A percentile compares a stretch with the other conserved stretches of the same genome.
Conservation (phyloP, 2,113 vertebrate genomes). For the Pseudorasbora parva region DNA sequence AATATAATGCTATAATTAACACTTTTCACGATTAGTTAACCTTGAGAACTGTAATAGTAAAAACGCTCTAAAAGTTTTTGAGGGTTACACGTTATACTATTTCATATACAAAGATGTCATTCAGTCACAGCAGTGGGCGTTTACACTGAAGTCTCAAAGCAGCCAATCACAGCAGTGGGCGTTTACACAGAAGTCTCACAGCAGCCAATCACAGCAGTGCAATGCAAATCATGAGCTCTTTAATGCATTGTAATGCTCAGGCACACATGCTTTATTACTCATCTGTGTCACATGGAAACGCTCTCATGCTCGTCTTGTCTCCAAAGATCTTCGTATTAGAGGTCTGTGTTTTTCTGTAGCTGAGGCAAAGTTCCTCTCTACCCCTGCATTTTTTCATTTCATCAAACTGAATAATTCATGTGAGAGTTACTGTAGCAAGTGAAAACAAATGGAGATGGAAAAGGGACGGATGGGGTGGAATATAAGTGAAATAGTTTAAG, state of each 20-base stretch:
- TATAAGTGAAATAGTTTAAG: slow-evolving; percentile 21
- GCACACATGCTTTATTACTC: not conserved
- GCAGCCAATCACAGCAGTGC: too few species aligned
- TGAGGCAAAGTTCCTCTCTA: not conserved
- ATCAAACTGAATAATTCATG: slow-evolving; percentile 76
- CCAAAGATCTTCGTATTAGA: not conserved
- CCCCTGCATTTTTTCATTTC: slow-evolving; percentile 45
- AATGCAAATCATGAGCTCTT: too few species aligned
- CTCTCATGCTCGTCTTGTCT: not conserved
- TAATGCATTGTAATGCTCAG: not conserved
- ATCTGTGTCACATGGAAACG: not conserved
- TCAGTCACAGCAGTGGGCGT: too few species aligned
- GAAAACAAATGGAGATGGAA: slow-evolving; percentile 35
- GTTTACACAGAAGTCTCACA: too few species aligned
- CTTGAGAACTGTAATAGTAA: too few species aligned
- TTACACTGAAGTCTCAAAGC: too few species aligned
- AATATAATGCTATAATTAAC: too few species aligned
- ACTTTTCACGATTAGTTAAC: too few species aligned
- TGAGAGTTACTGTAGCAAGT: slow-evolving; percentile 47
- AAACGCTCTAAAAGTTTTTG: too few species aligned
- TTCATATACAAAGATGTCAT: too few species aligned
- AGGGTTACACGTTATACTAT: too few species aligned
- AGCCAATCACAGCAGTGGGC: too few species aligned
- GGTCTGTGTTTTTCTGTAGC: not conserved
- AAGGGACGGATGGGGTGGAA: slow-evolving; percentile 30